A percentile compares a stretch with the other conserved stretches of the same genome.
These are phyloP conservation scores for Mus spicilegus DNA, from an alignment of 2,113 vertebrate genomes.

Conservation along the genomic window DNA sequence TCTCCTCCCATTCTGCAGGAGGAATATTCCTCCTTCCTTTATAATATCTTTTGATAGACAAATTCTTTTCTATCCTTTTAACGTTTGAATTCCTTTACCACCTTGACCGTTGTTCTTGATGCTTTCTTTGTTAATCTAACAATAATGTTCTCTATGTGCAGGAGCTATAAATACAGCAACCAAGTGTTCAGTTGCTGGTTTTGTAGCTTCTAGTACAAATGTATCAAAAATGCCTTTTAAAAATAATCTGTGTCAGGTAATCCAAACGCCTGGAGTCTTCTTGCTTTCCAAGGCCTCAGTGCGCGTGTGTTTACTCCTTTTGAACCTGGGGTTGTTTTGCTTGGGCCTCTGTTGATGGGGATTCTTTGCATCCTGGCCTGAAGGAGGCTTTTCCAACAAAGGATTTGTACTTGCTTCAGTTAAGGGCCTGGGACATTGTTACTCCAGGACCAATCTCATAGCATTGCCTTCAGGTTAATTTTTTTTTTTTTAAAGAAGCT, in stretches of 20 bases:
- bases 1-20: not conserved
- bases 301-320: not conserved
- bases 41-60: not conserved
- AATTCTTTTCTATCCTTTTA: not conserved
- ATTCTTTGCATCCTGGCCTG: conserved; percentile 7
- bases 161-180: not conserved
- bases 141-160: not conserved
- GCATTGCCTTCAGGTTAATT: not conserved
- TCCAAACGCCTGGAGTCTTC: not conserved
- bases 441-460: not conserved
- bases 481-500: not conserved
- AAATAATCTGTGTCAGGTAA: not conserved
- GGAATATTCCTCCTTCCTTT: not conserved
- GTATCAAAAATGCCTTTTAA: not conserved
- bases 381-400: conserved; percentile 33
- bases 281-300: not conserved
- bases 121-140: not conserved
- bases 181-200: conserved; percentile 3
- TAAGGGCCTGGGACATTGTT: not conserved
- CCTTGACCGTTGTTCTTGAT: not conserved
- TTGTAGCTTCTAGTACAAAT: not conserved
- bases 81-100: not conserved
- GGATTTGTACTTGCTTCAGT: conserved; percentile 39
- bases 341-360: not conserved
- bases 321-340: not conserved